Percentiles rank a stretch among this genome's conserved stretches.
Conservation (phyloP, 2,113 vertebrate species). For the Solea solea region DNA sequence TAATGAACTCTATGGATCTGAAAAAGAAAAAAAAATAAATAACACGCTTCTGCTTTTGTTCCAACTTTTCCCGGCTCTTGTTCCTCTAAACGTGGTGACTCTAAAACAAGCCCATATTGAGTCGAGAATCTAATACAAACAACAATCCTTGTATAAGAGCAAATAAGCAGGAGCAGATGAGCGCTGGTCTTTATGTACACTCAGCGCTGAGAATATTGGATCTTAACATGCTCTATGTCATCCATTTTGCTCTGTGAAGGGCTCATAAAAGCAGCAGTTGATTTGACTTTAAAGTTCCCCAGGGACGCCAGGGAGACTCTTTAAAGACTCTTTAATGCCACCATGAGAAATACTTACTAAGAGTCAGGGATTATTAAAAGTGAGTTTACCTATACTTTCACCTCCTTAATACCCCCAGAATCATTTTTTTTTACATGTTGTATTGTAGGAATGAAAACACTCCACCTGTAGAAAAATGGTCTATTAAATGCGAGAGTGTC, state of each 20-base stretch:
- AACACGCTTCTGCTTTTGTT: slow-evolving; percentile 48
- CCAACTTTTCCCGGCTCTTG: slow-evolving; percentile 49
- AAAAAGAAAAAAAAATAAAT: slow-evolving; percentile 14
- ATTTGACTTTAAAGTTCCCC: slow-evolving; percentile 70
- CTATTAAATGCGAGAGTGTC: background rate
- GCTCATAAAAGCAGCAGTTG: slow-evolving; percentile 68
- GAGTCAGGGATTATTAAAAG: slow-evolving; percentile 49
- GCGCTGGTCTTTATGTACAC: slow-evolving; percentile 54
- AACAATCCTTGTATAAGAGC: slow-evolving; percentile 66
- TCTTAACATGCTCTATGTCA: slow-evolving; percentile 55
- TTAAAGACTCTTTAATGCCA: slow-evolving; percentile 55
- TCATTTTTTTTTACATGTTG: background rate
- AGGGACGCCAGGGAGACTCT: slow-evolving; percentile 26
- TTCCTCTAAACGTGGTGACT: slow-evolving; percentile 51
- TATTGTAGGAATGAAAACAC: slow-evolving; percentile 21
- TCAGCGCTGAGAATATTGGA: slow-evolving; percentile 67
- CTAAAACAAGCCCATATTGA: slow-evolving; percentile 65
- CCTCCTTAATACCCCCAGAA: background rate
- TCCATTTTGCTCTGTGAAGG: slow-evolving; percentile 55
- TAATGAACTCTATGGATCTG: slow-evolving; percentile 77
- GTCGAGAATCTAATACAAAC: slow-evolving; percentile 69
- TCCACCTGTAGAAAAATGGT: background rate
- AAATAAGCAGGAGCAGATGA: slow-evolving; percentile 56
- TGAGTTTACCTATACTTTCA: slow-evolving; percentile 52
- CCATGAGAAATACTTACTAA: slow-evolving; percentile 22